Percentiles rank a stretch among this genome's conserved stretches.
Conservation (phyloP, 2,888 invertebrate genomes). For the Drosophila koepferae region DNA sequence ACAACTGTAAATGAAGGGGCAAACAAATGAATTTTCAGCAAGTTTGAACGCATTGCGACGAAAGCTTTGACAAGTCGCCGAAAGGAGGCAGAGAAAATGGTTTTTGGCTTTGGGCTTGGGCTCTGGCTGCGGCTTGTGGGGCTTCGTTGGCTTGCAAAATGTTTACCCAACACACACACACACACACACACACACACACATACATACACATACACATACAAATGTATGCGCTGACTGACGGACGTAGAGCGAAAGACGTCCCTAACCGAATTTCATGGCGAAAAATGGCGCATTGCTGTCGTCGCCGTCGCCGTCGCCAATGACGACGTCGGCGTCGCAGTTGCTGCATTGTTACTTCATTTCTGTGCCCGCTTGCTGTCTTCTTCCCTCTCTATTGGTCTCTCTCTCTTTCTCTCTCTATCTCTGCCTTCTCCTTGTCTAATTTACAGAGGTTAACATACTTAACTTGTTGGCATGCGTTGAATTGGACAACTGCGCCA, state of each 20-base stretch:
- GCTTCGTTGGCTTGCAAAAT: slow-evolving; percentile 65
- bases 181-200: slow-evolving; percentile 15
- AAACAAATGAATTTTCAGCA: slow-evolving; percentile 39
- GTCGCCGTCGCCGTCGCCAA: slow-evolving; percentile 66
- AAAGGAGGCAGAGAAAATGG: background rate
- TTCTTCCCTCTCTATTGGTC: background rate
- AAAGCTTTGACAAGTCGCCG: slow-evolving; percentile 35
- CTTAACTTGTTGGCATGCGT: slow-evolving; percentile 79
- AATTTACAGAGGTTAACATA: slow-evolving; percentile 76
- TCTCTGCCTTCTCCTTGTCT: slow-evolving; percentile 33
- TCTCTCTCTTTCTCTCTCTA: no score
- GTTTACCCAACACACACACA: slow-evolving; percentile 62
- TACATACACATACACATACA: slow-evolving; percentile 1
- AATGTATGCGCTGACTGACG: slow-evolving; percentile 8
- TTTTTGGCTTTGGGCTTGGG: slow-evolving; percentile 11
- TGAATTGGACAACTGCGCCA: slow-evolving; percentile 64
- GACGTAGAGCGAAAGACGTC: slow-evolving; percentile 49
- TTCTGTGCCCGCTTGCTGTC: slow-evolving; percentile 8
- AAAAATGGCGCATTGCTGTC: slow-evolving; percentile 84
- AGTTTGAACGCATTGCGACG: slow-evolving; percentile 50
- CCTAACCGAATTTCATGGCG: slow-evolving; percentile 70
- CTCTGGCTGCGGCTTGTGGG: slow-evolving; percentile 46
- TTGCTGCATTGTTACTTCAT: slow-evolving; percentile 78
- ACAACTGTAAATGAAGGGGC: slow-evolving; percentile 6
- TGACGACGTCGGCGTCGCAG: slow-evolving; percentile 43